Evolutionary conservation across 2,113 vertebrate species (phyloP).

Genomic region (Ancistrus triradiatus): DNA sequence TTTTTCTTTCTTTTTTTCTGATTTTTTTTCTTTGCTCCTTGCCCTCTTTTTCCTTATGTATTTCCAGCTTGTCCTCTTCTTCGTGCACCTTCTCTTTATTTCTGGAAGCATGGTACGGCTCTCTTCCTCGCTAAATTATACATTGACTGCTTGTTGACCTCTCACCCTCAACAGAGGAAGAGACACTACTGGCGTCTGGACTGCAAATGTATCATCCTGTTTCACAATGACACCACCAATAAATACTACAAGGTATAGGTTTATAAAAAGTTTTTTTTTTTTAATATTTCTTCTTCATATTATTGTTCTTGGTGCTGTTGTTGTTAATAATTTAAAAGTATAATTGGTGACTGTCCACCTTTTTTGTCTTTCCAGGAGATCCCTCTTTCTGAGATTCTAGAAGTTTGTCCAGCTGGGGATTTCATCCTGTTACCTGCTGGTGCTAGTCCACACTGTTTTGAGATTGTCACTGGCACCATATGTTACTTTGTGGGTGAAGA

Average conservation of each 20-base stretch:
- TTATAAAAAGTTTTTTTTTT: no score
- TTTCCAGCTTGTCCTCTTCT: constrained; percentile 15
- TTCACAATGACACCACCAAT: constrained; percentile 86
- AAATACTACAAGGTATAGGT: constrained; percentile 83
- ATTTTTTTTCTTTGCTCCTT: constrained; percentile 22
- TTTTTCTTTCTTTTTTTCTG: background rate
- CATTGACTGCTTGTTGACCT: constrained; percentile 42
- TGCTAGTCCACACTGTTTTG: constrained; percentile 82
- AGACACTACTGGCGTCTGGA: constrained; percentile 87
- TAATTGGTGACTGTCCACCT: no score
- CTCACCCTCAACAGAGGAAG: constrained; percentile 73
- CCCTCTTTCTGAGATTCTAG: constrained; percentile 81
- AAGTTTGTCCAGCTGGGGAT: constrained; percentile 70
- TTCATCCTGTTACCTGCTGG: constrained; percentile 73
- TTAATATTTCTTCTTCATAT: no score
- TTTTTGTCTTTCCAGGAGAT: constrained; percentile 70
- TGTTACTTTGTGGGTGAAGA: constrained; percentile 85
- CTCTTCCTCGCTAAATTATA: constrained; percentile 7
- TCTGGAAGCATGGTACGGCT: constrained; percentile 28
- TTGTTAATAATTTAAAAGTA: no score
- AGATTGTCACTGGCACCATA: constrained; percentile 78
- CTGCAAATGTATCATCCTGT: constrained; percentile 86
- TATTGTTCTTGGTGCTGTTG: no score
- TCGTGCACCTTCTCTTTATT: constrained; percentile 25
- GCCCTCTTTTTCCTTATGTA: constrained; percentile 14